Base-by-base conservation (phyloP, 2,888 invertebrate species). In the Hemistola chrysoprasaria region DNA sequence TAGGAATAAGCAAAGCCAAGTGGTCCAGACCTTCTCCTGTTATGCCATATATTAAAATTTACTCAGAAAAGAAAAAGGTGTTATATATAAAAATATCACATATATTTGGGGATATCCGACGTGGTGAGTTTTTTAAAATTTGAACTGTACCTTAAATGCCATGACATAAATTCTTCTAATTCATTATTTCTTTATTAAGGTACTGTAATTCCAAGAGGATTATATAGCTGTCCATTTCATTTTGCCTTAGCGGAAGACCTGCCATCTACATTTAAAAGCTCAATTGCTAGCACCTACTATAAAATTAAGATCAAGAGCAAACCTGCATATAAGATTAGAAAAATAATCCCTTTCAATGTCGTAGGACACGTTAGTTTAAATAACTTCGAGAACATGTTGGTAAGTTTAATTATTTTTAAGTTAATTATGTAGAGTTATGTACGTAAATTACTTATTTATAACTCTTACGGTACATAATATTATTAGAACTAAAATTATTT, bases 21-120 rank as follows among this genome's bases (percentile, higher is more conserved):
- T 88, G 87, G 87, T 69, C 79, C 0, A 71, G 87, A 47, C 56
- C 79, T 1, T 62, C 63, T 45, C 78, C 87, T 1, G 78, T 78
- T 1, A 54, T 81, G 21, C 87, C 87, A 0, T 84, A 75, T 40
- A 70, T 87, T 22, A 81, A 74, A 62, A 65, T 78, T 10, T 87
- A 86, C 56, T 75, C 82, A 0, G 76, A 73, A 43, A 79, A 78
- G 49, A 65, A 59, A 38, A 77, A 70, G 49, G 31, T 84, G n/a
- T 53, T 86, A 2, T 64, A 65, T 28, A 55, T 76, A 2, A 50
- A 60, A 34, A 64, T 75, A 20, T 43, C 35, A 0, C 63, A 79
- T 39, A 58, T 82, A 27, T 80, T 84, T 51, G 59, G 61, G 27
- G 68, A 71, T 38, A 60, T 45, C 48, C 62, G 49, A 64, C 64